A percentile compares a stretch with the other conserved stretches of the same genome.
Evolutionary conservation across 2,888 invertebrate species (phyloP).

Genomic region (Xanthia icteritia): DNA sequence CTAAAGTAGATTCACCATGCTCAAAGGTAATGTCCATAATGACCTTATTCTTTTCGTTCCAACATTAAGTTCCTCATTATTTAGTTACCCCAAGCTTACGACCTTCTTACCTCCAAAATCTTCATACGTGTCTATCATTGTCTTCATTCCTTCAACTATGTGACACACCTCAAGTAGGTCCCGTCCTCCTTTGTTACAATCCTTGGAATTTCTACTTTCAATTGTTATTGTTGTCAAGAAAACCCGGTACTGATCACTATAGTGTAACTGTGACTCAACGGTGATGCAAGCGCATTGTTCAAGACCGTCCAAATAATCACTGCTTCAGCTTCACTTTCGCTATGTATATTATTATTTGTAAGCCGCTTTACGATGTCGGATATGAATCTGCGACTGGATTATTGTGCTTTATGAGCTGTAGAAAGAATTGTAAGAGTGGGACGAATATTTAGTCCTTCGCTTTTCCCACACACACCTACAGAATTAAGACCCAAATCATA

Average conservation of each 20-base stretch:
- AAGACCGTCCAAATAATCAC: slow-evolving; percentile 53
- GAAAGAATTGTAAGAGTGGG: background rate
- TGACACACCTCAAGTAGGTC: background rate
- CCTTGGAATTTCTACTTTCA: slow-evolving; percentile 47
- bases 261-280: slow-evolving; percentile 39
- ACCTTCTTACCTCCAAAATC: background rate
- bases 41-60: background rate
- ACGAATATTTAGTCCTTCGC: background rate
- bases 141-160: slow-evolving; percentile 4
- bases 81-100: background rate
- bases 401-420: background rate
- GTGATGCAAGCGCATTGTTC: slow-evolving; percentile 63
- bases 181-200: slow-evolving; percentile 36
- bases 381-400: slow-evolving; percentile 37
- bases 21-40: background rate
- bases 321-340: slow-evolving; percentile 68
- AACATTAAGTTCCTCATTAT: too few species aligned
- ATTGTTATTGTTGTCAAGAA: slow-evolving; percentile 45
- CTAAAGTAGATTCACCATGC: too few species aligned
- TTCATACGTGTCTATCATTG: background rate
- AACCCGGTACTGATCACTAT: slow-evolving; percentile 31
- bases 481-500: background rate
- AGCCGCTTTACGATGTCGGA: slow-evolving; percentile 12
- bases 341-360: slow-evolving; percentile 53
- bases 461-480: background rate